Conservation (phyloP, 2,113 vertebrate genomes). For the Varanus salvator region DNA sequence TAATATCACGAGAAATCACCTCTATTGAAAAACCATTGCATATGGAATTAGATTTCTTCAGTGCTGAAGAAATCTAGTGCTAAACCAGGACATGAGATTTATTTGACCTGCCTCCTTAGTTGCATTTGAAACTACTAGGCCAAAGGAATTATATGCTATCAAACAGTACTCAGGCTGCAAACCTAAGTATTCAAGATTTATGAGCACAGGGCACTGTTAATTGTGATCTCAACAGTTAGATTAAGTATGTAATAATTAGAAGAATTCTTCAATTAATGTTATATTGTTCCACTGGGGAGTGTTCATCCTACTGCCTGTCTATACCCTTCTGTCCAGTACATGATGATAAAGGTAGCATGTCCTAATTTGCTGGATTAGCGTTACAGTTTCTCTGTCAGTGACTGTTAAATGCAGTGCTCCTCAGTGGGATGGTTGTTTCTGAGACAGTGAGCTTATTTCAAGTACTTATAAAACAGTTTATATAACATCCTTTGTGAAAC, state of each 20-base stretch:
- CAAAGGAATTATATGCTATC: neutral
- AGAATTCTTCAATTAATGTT: neutral
- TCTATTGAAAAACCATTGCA: neutral
- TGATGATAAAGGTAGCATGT: neutral
- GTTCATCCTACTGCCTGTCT: neutral
- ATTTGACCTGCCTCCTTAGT: neutral
- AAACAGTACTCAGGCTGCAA: neutral
- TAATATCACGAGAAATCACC: neutral
- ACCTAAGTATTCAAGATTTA: neutral
- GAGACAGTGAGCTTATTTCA: neutral
- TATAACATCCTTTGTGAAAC: constrained; percentile 23
- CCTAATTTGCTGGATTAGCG: neutral
- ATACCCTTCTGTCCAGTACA: neutral
- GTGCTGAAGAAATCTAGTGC: too few relatives aligned
- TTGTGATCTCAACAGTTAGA: neutral
- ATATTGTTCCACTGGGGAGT: neutral
- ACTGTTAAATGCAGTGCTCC: neutral
- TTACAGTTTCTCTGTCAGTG: neutral
- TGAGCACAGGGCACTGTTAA: neutral
- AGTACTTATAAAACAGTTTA: neutral
- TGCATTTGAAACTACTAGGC: neutral
- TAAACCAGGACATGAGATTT: neutral
- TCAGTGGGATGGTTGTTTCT: neutral
- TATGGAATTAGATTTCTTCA: neutral
- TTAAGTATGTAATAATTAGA: neutral